Percentiles rank a stretch among this genome's conserved stretches.
Evolutionary conservation across 2,113 vertebrate genomes (phyloP).

Genomic region (Heterotis niloticus): DNA sequence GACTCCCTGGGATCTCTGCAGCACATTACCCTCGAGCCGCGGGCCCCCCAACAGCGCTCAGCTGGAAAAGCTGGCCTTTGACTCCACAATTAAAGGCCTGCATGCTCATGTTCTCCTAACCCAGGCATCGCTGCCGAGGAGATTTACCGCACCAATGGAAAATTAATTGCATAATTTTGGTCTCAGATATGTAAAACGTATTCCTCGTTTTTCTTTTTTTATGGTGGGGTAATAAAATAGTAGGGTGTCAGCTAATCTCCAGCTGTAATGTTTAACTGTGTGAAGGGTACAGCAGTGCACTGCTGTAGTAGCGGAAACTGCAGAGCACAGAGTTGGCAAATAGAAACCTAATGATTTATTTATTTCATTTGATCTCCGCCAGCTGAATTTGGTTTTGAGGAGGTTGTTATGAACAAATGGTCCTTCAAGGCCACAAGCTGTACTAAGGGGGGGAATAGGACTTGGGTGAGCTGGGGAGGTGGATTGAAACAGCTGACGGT

Average conservation of each 20-base stretch:
- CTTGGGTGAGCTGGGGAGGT: no score
- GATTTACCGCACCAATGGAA: constrained; percentile 14
- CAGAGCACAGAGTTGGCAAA: neutral
- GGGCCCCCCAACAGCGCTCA: no score
- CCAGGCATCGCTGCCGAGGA: neutral
- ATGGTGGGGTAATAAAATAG: constrained; percentile 11
- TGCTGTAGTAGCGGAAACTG: neutral
- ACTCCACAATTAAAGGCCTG: constrained; percentile 9
- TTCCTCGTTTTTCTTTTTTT: constrained; percentile 7
- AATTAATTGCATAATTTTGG: constrained; percentile 9
- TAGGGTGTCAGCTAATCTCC: constrained; percentile 11
- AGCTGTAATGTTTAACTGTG: constrained; percentile 12
- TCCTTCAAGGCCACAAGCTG: neutral
- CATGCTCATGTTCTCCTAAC: neutral
- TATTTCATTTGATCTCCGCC: constrained; percentile 3
- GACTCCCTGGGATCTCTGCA: neutral
- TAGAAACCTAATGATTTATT: neutral
- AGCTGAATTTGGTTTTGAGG: no score
- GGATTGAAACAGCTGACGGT: neutral
- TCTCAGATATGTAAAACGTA: neutral
- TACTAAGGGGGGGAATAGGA: no score
- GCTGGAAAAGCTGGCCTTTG: neutral
- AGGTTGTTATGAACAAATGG: neutral
- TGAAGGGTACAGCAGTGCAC: neutral
- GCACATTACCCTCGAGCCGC: neutral